Base-by-base conservation (phyloP, 1,140 invertebrate genomes). In the Eurosta solidaginis region DNA sequence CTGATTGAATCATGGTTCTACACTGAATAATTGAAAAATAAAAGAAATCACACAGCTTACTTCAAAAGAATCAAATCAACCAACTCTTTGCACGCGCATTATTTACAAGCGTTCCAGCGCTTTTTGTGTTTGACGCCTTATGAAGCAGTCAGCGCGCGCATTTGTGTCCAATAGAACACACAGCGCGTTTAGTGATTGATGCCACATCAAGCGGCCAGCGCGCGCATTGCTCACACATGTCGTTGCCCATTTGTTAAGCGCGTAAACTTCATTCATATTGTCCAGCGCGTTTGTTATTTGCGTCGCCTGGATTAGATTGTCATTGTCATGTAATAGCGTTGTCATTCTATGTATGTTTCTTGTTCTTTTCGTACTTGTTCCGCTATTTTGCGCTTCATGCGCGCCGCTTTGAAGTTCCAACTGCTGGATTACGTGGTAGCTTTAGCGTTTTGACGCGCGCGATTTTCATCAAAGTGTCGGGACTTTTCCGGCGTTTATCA, bases 381-480 rank as follows among this genome's bases (percentile, higher is more conserved):
- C n/a, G 20, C 17, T 17, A n/a, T n/a, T 40, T 68, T 10, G 7
- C 29, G 20, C 6, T 20, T 36, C 36, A 40, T 22, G 12, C n/a
- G 33, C 3, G n/a, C 33, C 59, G 20, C 59, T 68, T 68, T 68
- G 59, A 68, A 68, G n/a, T 42, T 68, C 40, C 33, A 40, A 42
- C 33, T 33, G 36, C 9, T 33, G 40, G 59, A 36, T 68, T n/a
- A 29, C n/a, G n/a, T 36, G 1, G n/a, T 20, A 20, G 33, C 59
- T 68, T 68, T 40, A 68, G 59, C 59, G 59, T 33, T 68, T 68
- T 40, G 27, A 40, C 59, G 59, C 59, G 12, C 22, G 59, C 59
- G 59, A n/a, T 40, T 9, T 3, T 20, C 59, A 68, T 68, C 33
- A 68, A 68, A 68, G 59, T 68, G 36, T 68, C 59, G 59, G 29